Base-by-base conservation (phyloP, 2,888 invertebrate species). In the Archips xylosteana region DNA sequence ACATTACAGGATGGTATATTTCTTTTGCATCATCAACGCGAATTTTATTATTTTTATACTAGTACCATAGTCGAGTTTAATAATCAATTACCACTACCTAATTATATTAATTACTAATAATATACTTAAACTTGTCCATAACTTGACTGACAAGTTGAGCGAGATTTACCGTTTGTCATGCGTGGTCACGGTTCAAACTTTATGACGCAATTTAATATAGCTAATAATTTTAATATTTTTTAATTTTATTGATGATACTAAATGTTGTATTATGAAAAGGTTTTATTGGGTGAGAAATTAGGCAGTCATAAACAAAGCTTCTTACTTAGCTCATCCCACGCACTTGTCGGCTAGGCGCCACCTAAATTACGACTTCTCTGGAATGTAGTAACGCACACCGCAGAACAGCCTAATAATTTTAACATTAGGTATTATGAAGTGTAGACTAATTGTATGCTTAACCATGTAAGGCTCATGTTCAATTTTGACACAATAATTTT, bases 341-440 rank as follows among this genome's bases (percentile, higher is more conserved):
- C 66, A 49, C 59, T 63, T 23, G 54, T 61, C 39, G 39, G 64
- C 69, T 63, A 60, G 73, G 69, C 74, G 74, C 74, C 74, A 70
- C 51, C 51, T 69, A 69, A 74, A 64, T 74, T 60, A 74, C 60
- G 42, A 49, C 64, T 65, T 36, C 42, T 15, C 32, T 64, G 60
- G 69, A 65, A 74, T 74, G 74, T 45, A 51, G 74, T 65, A 70
- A 45, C 51, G 65, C 42, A 59, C 51, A 47, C 9, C n/a, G 39
- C 59, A 39, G n/a, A 51, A 69, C 39, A 65, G 39, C 42, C 51
- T n/a, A 2, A 59, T 69, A 64, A 61, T 60, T 61, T 65, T 69
- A 42, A 69, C 23, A 51, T 39, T 59, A 49, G 59, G 39, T 47
- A 60, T 45, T 51, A 49, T 49, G 4, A 49, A 13, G 13, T 49